Evolutionary conservation across 2,113 vertebrate species (phyloP), one percentile per base, ranked within the genome.

Genomic region (Peromyscus maniculatus): DNA sequence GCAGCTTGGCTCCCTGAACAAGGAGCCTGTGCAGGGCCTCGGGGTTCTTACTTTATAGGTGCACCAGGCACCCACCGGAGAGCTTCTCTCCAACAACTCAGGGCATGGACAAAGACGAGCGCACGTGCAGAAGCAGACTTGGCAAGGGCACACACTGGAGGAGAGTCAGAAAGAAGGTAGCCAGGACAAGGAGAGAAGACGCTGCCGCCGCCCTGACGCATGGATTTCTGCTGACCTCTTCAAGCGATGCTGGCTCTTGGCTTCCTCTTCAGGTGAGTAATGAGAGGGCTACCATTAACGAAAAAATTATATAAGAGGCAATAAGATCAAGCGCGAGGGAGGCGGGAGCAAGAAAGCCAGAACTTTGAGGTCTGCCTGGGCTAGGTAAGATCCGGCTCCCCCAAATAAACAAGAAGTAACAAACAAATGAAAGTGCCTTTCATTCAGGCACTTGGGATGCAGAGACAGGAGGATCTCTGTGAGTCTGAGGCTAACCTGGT

Each of bases 91-190:
- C 33, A 19, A 86, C 6, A 26, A 59, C 13, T 22, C 4, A 8
- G 46, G 31, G 13, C 12, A 24, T 26, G 7, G 2, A 2, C 16
- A 7, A 31, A 94, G 82, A 72, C 0, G 28, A 46, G 26, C 8
- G 22, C n/a, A 15, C n/a, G n/a, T 1, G 36, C 49, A 19, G 22
- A 33, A 0, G 1, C 11, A 0, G 16, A 64, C 17, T 5, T 36
- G 28, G 13, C 49, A 19, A 39, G 55, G 55, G 24, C 79, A 2
- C 39, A 36, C 0, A 1, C 11, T 17, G 24, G 62, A 57, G 46
- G 26, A 5, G 0, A 13, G 49, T 7, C 5, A 10, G 78, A 79
- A 86, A 10, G 78, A 79, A 86, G 66, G 62, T 10, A n/a, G 6
- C 10, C 24, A 5, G 19, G 43, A 33, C 31, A 33, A 1, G 9